These are phyloP conservation scores for Acrocephalus scirpaceus DNA, from an alignment of 2,797 vertebrate species.

Conservation along the genomic window DNA sequence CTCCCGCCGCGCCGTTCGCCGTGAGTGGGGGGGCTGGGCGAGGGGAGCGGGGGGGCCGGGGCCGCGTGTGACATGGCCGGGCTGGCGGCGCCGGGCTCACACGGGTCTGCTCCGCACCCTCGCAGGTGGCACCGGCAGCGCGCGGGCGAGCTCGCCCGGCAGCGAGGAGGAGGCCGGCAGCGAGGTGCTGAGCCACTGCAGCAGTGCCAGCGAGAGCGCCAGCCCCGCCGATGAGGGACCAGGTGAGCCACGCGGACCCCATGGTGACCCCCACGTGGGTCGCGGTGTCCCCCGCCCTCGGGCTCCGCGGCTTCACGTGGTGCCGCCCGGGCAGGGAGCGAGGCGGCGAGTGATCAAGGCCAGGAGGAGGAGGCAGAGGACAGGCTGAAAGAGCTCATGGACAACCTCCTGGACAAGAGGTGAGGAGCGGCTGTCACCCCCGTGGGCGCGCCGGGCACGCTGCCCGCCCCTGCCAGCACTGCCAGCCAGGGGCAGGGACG, in stretches of 20 bases:
- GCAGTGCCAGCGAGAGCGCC: constrained; percentile 88
- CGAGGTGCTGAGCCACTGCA: constrained; percentile 88
- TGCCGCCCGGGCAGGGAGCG: constrained; percentile 74
- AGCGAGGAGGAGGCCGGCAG: constrained; percentile 93
- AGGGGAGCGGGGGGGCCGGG: not conserved
- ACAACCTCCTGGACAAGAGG: constrained; percentile 92
- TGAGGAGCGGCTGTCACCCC: constrained; percentile 12
- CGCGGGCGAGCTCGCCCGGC: constrained; percentile 83
- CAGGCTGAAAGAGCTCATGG: constrained; percentile 91
- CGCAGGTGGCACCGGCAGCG: constrained; percentile 79
- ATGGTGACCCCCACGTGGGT: not conserved
- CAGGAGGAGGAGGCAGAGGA: constrained; percentile 90
- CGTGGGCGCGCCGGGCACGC: not conserved
- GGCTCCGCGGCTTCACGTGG: not conserved
- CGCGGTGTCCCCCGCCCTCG: not conserved
- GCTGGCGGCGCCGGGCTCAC: not conserved
- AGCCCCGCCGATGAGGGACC: constrained; percentile 85
- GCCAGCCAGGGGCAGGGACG: not conserved
- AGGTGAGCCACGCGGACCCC: constrained; percentile 69
- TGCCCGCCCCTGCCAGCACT: not conserved
- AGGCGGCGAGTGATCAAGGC: constrained; percentile 84
- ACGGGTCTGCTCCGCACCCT: not conserved
- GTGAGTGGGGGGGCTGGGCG: constrained; percentile 66
- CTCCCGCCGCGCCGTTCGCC: not conserved
- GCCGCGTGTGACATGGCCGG: not conserved